Evolutionary conservation across 1,140 invertebrate genomes (phyloP).

Genomic region (Colletes latitarsis): DNA sequence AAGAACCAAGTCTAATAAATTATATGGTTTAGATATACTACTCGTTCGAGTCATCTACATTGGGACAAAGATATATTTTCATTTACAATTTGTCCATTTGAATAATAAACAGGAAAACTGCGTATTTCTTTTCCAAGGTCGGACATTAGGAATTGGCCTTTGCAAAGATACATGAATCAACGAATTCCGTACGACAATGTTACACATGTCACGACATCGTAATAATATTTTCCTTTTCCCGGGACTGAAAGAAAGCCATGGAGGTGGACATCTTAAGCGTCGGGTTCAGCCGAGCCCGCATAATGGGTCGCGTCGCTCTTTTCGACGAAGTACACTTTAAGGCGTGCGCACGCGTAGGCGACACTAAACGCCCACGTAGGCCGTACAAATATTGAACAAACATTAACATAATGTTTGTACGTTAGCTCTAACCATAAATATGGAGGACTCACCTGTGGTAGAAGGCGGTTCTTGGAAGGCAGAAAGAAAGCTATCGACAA

Average conservation of each 20-base stretch:
- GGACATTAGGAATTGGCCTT: too few species aligned
- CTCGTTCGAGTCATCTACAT: too few species aligned
- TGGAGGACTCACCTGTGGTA: constrained; percentile 8
- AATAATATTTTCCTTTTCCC: constrained; percentile 36
- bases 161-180: not conserved
- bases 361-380: constrained; percentile 45
- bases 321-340: constrained; percentile 29
- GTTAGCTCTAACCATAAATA: constrained; percentile 33
- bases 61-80: too few species aligned
- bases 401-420: constrained; percentile 59
- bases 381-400: constrained; percentile 59
- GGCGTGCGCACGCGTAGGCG: constrained; percentile 45
- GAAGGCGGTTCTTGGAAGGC: not conserved
- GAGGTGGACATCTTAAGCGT: constrained; percentile 36
- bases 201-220: constrained; percentile 30
- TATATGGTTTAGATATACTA: too few species aligned
- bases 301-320: constrained; percentile 37
- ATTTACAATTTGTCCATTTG: too few species aligned
- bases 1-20: too few species aligned
- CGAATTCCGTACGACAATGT: not conserved
- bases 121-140: too few species aligned
- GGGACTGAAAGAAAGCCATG: constrained; percentile 5
- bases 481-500: too few species aligned
- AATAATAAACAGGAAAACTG: too few species aligned
- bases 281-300: not conserved